phyloP scores from a whole-genome alignment of 2,797 vertebrate species.

The Falco rusticolus region DNA sequence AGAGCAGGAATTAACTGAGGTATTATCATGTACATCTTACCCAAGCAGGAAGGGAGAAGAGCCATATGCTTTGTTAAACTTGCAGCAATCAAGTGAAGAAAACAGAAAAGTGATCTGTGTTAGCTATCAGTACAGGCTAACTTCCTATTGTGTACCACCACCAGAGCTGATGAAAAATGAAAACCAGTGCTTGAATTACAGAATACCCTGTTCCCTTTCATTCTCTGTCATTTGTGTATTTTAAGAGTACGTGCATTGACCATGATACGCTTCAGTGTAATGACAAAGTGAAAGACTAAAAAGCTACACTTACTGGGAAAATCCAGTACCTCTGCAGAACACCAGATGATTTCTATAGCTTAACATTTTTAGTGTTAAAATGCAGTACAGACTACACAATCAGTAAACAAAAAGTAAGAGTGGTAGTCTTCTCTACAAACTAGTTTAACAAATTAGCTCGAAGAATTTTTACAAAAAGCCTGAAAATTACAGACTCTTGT shows the following conservation, averaged over 20 bases:
- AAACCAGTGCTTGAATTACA: constrained; percentile 71
- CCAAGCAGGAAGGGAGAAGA: constrained; percentile 92
- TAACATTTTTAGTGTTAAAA: not conserved
- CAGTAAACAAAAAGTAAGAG: not conserved
- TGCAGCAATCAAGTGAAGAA: constrained; percentile 91
- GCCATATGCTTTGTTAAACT: constrained; percentile 92
- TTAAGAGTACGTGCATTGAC: constrained; percentile 56
- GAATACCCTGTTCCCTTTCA: constrained; percentile 46
- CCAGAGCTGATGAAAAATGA: constrained; percentile 74
- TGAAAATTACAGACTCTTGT: not conserved
- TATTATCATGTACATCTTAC: constrained; percentile 83
- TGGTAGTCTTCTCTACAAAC: not conserved
- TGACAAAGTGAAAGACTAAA: constrained; percentile 26
- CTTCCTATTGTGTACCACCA: constrained; percentile 80
- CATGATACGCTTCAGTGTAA: constrained; percentile 37
- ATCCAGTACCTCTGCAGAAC: not conserved
- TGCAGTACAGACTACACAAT: constrained; percentile 48
- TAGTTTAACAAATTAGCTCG: not conserved
- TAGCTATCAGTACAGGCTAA: constrained; percentile 83
- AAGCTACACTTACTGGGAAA: not conserved
- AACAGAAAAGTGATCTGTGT: constrained; percentile 86
- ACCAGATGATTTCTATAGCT: constrained; percentile 6
- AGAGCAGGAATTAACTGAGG: constrained; percentile 52
- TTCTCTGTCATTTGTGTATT: constrained; percentile 54
- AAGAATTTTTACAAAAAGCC: constrained; percentile 9